Conservation (phyloP, 2,888 invertebrate species). For the Colostygia pectinataria region DNA sequence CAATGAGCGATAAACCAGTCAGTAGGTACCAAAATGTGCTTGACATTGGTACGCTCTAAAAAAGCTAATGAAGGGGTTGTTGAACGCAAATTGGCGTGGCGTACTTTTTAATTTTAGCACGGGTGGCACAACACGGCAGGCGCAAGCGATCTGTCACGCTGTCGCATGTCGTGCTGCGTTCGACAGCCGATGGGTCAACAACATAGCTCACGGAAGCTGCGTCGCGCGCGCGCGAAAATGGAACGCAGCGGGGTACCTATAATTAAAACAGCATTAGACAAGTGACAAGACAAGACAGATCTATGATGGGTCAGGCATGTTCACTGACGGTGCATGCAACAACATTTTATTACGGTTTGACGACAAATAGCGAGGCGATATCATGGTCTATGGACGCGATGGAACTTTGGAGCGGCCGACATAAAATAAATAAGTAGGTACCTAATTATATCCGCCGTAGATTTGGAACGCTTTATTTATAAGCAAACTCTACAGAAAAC, state of each 20-base stretch:
- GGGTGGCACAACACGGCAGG: constrained; percentile 24
- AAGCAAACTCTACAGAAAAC: constrained; percentile 22
- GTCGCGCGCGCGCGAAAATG: constrained; percentile 72
- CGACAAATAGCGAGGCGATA: constrained; percentile 29
- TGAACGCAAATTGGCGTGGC: constrained; percentile 56
- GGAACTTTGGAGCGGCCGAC: constrained; percentile 24
- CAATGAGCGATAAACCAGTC: constrained; percentile 54
- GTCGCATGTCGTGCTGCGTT: constrained; percentile 45
- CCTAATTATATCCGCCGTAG: constrained; percentile 32
- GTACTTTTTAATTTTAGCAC: constrained; percentile 43
- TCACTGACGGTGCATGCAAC: no score
- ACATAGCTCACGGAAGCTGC: constrained; percentile 68
- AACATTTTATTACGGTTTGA: constrained; percentile 27
- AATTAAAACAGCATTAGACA: constrained; percentile 77
- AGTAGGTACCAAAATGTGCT: constrained; percentile 37
- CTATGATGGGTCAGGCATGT: constrained; percentile 34
- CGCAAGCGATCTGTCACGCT: constrained; percentile 40
- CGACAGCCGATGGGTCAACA: constrained; percentile 61
- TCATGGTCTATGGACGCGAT: no score
- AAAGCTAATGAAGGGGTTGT: constrained; percentile 42
- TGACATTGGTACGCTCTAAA: constrained; percentile 33
- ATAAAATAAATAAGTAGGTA: no score
- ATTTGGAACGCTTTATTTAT: constrained; percentile 29
- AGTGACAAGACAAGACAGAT: constrained; percentile 66
- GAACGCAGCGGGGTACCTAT: constrained; percentile 72